phyloP scores from a whole-genome alignment of 2,113 vertebrate genomes.

The Mungos mungo region DNA sequence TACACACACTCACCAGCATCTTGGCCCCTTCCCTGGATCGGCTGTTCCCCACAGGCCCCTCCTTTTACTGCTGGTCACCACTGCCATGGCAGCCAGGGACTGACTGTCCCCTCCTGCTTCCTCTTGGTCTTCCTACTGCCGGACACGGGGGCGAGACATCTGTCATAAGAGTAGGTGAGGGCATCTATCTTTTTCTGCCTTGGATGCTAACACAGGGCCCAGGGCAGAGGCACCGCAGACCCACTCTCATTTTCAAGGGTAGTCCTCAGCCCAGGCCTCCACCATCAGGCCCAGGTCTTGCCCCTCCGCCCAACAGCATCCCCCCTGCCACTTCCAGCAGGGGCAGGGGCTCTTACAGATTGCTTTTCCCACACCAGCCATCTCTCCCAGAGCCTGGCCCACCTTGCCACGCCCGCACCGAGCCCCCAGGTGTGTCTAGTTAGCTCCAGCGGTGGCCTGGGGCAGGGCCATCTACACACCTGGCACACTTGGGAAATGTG shows the following conservation, averaged over 20 bases:
- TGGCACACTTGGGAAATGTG: neutral
- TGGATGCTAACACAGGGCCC: neutral
- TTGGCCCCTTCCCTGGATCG: neutral
- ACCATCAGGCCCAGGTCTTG: neutral
- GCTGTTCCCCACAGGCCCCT: neutral
- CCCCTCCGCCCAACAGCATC: neutral
- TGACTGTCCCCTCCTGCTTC: neutral
- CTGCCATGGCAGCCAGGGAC: neutral
- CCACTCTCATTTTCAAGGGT: neutral
- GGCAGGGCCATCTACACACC: neutral
- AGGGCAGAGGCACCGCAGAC: neutral
- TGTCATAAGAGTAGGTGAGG: neutral
- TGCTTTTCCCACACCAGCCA: neutral
- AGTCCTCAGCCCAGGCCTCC: neutral
- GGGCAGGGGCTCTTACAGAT: neutral
- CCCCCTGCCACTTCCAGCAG: neutral
- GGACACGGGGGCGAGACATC: neutral
- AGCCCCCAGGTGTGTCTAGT: neutral
- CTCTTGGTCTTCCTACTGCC: neutral
- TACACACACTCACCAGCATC: neutral
- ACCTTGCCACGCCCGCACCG: neutral
- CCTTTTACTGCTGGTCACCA: neutral
- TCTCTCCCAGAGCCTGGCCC: neutral
- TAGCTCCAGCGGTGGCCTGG: neutral
- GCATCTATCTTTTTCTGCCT: neutral